These are phyloP conservation scores for Zosterops japonicus DNA, from an alignment of 2,113 vertebrate genomes.

Conservation along the genomic window DNA sequence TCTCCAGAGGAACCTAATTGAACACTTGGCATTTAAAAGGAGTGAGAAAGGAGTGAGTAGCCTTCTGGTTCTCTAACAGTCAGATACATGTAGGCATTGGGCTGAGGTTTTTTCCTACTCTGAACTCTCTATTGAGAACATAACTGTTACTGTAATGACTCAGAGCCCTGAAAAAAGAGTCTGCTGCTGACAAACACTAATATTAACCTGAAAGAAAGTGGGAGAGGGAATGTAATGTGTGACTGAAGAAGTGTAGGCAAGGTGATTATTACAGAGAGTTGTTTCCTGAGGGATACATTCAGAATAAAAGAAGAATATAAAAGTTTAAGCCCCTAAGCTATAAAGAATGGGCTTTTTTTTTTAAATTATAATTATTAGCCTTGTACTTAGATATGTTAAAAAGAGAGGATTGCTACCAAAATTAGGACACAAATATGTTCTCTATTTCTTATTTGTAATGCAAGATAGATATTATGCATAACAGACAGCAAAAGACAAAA, in stretches of 20 bases:
- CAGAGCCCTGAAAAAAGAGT: slow-evolving; percentile 59
- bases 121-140: slow-evolving; percentile 70
- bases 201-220: slow-evolving; percentile 60
- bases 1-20: slow-evolving; percentile 12
- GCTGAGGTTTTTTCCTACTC: slow-evolving; percentile 32
- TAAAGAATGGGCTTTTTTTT: slow-evolving; percentile 16
- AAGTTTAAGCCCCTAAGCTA: slow-evolving; percentile 47
- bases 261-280: slow-evolving; percentile 56
- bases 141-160: slow-evolving; percentile 71
- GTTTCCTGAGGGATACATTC: slow-evolving; percentile 40
- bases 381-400: slow-evolving; percentile 31
- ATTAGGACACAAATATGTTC: slow-evolving; percentile 27
- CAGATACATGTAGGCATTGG: slow-evolving; percentile 63
- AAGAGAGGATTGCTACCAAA: slow-evolving; percentile 41
- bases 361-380: slow-evolving; percentile 36
- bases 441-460: slow-evolving; percentile 30
- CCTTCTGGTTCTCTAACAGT: slow-evolving; percentile 62
- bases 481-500: background rate
- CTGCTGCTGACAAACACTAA: slow-evolving; percentile 67
- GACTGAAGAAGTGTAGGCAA: slow-evolving; percentile 59
- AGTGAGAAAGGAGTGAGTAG: slow-evolving; percentile 61
- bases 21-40: slow-evolving; percentile 72
- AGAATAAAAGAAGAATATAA: slow-evolving; percentile 59
- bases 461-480: slow-evolving; percentile 35
- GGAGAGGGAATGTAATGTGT: slow-evolving; percentile 64